phyloP scores from a whole-genome alignment of 2,888 invertebrate genomes.

The Andrena flavipes region DNA sequence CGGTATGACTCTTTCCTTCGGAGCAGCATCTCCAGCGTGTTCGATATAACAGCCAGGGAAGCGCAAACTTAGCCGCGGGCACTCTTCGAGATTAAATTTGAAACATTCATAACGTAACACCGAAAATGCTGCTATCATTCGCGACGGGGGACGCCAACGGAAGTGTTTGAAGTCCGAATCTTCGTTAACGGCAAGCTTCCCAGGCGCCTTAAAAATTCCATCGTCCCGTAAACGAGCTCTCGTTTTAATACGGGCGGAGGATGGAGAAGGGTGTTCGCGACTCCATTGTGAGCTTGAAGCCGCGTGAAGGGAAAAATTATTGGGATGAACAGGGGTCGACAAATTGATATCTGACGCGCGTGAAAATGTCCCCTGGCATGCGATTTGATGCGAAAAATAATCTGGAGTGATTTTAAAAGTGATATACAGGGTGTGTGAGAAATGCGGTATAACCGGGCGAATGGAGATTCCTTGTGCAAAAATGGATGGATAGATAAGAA shows the following conservation, averaged over 20 bases:
- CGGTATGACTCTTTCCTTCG: not conserved
- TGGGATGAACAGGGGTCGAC: not conserved
- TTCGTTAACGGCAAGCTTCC: not conserved
- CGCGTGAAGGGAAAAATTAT: not conserved
- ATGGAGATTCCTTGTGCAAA: too few species aligned
- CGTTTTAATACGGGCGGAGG: not conserved
- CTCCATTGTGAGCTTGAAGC: not conserved
- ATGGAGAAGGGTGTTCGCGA: not conserved
- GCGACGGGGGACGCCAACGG: not conserved
- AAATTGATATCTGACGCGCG: constrained; percentile 6
- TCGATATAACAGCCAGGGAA: constrained; percentile 10
- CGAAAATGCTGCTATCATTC: not conserved
- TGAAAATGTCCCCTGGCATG: not conserved
- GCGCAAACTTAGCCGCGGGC: constrained; percentile 21
- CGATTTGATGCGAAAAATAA: not conserved
- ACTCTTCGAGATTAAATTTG: constrained; percentile 35
- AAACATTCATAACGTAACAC: constrained; percentile 32
- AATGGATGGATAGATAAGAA: too few species aligned
- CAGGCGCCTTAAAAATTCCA: constrained; percentile 19
- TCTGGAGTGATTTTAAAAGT: too few species aligned
- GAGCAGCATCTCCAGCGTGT: not conserved
- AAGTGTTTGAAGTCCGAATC: not conserved
- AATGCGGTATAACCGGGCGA: too few species aligned
- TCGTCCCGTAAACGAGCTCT: not conserved
- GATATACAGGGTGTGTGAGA: too few species aligned